These are phyloP conservation scores for Phalangium opilio DNA, from an alignment of 2,888 invertebrate genomes.

Conservation along the genomic window DNA sequence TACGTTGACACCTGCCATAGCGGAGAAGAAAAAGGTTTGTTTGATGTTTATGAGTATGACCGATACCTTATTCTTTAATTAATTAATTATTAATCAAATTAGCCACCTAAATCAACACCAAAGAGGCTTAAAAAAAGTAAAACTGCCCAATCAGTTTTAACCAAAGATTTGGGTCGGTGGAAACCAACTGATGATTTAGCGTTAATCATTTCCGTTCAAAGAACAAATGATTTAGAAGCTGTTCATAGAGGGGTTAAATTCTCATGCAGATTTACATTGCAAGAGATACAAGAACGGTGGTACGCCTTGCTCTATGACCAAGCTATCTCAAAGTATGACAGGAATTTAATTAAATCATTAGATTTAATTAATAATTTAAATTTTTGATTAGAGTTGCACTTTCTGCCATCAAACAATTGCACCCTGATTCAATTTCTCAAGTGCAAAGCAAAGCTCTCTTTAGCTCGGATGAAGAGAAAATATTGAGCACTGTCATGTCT, in stretches of 20 bases:
- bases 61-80: too few species aligned
- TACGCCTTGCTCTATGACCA: conserved; percentile 87
- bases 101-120: conserved; percentile 15
- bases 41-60: too few species aligned
- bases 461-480: conserved; percentile 73
- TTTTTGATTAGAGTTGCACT: conserved; percentile 52
- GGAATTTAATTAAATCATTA: background rate
- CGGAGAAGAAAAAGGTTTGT: too few species aligned
- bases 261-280: conserved; percentile 81
- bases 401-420: conserved; percentile 81
- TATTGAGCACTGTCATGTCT: conserved; percentile 63
- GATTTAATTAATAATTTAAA: background rate
- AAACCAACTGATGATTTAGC: conserved; percentile 93
- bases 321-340: conserved; percentile 48
- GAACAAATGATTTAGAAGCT: conserved; percentile 44
- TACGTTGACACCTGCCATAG: too few species aligned
- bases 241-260: conserved; percentile 87
- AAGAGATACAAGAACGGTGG: conserved; percentile 91
- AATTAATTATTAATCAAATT: too few species aligned
- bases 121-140: conserved; percentile 21
- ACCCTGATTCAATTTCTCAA: conserved; percentile 71
- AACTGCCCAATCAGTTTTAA: background rate
- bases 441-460: conserved; percentile 79
- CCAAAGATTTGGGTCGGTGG: conserved; percentile 59
- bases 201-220: conserved; percentile 80